Evolutionary conservation across 2,797 vertebrate species (phyloP).

Genomic region (Mormyrops boulengeri): DNA sequence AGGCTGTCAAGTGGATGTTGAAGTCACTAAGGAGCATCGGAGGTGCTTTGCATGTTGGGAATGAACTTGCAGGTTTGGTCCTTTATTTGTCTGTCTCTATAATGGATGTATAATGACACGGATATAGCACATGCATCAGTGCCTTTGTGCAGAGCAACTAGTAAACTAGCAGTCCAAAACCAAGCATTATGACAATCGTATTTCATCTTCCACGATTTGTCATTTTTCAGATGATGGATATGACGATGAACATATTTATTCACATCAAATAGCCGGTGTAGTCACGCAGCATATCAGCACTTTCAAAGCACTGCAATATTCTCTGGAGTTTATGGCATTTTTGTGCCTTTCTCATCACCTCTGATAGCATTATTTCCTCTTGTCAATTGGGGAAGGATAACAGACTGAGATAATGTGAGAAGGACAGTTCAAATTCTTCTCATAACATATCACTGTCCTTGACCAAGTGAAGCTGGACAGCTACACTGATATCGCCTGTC

Average conservation of each 20-base stretch:
- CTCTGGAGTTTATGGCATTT: neutral
- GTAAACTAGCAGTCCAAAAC: neutral
- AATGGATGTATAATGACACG: neutral
- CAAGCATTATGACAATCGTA: neutral
- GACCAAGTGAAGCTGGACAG: neutral
- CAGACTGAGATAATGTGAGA: neutral
- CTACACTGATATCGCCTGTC: neutral
- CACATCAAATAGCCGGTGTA: neutral
- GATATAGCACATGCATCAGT: neutral
- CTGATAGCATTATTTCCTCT: slow-evolving; percentile 15
- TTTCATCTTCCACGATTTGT: neutral
- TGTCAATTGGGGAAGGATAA: neutral
- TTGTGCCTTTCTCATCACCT: neutral
- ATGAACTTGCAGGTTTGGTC: neutral
- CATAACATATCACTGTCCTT: neutral
- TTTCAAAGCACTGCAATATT: neutral
- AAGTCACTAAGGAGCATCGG: neutral
- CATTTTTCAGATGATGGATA: neutral
- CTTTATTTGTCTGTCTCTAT: neutral
- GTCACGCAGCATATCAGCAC: neutral
- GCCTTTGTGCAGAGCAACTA: neutral
- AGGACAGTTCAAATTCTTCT: neutral
- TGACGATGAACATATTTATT: neutral
- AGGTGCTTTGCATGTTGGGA: neutral
- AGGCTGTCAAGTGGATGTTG: neutral